Percentiles rank a stretch among this genome's conserved stretches.
These are phyloP conservation scores for Sebastes matsubarae DNA, from an alignment of 2,797 vertebrate genomes.

Conservation along the genomic window DNA sequence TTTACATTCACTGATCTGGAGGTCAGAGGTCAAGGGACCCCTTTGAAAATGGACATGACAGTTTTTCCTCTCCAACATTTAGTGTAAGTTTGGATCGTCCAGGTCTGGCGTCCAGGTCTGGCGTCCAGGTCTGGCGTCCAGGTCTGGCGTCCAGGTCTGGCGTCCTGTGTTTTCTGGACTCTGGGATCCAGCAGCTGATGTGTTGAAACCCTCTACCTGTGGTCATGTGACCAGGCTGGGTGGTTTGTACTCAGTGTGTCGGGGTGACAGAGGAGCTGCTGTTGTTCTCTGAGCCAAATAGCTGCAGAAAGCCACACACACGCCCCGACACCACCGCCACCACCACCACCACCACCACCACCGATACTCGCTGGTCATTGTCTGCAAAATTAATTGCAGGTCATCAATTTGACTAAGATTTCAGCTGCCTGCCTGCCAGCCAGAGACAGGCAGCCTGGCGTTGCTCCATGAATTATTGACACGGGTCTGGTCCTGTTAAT, in stretches of 20 bases:
- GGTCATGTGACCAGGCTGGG: conserved; percentile 7
- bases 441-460: conserved; percentile 44
- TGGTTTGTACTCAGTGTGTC: conserved; percentile 9
- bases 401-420: conserved; percentile 68
- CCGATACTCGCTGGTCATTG: conserved; percentile 56
- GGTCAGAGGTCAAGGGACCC: too few species aligned
- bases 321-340: background rate
- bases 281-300: conserved; percentile 14
- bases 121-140: too few species aligned
- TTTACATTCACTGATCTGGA: too few species aligned
- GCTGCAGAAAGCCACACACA: conserved; percentile 1
- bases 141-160: too few species aligned
- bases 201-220: conserved; percentile 8
- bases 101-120: too few species aligned
- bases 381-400: conserved; percentile 73
- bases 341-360: background rate
- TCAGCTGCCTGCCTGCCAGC: conserved; percentile 66
- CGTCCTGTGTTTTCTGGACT: background rate
- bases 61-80: too few species aligned
- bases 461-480: conserved; percentile 79
- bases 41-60: too few species aligned
- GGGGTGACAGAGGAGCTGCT: conserved; percentile 15
- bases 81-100: too few species aligned
- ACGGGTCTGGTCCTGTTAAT: conserved; percentile 74
- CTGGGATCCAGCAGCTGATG: background rate